Base-by-base conservation (phyloP, 2,888 invertebrate species). In the Eupithecia insigniata region DNA sequence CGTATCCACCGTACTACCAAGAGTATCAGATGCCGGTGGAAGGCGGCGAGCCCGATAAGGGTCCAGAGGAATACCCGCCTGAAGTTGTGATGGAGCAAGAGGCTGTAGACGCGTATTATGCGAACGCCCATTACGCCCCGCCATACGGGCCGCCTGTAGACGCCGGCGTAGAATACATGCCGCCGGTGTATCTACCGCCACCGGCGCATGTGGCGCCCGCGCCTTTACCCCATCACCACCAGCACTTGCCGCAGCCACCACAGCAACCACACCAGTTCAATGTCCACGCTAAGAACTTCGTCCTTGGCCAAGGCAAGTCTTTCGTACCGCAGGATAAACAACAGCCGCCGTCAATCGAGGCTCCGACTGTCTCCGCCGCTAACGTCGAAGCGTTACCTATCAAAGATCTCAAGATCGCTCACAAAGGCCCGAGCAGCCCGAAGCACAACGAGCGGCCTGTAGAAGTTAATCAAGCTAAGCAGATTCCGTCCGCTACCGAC, bases 271-370 rank as follows among this genome's bases (percentile, higher is more conserved):
- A 95, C 80, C 91, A 94, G 83, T 90, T 95, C 85, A 93, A 94
- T 75, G 94, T 94, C 10, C 93, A 94, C 76, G 94, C 94, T 1
- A 95, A 91, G 80, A 95, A 94, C 82, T 95, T 92, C 84, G 92
- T 94, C 6, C 91, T 90, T 64, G 92, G 91, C 6, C 93, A 93
- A 68, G 87, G 86, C 73, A 90, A 91, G 66, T 85, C 79, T 6
- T 91, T 85, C 74, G 77, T 83, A 1, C 85, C 84, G 0, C 85
- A 83, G 4, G 89, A 89, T 32, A 92, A 92, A 73, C 90, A 84
- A n/a, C 92, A 92, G 67, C 87, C 82, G 8, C 78, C 86, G 2
- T 83, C 84, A 16, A 83, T 86, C 16, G 83, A 83, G 0, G 82
- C 87, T 1, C 85, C 85, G 7, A 77, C 88, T 0, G 83, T 85